Percentiles rank a stretch among this genome's conserved stretches.
Evolutionary conservation across 2,888 invertebrate species (phyloP).

Genomic region (Drosophila kanekoi): DNA sequence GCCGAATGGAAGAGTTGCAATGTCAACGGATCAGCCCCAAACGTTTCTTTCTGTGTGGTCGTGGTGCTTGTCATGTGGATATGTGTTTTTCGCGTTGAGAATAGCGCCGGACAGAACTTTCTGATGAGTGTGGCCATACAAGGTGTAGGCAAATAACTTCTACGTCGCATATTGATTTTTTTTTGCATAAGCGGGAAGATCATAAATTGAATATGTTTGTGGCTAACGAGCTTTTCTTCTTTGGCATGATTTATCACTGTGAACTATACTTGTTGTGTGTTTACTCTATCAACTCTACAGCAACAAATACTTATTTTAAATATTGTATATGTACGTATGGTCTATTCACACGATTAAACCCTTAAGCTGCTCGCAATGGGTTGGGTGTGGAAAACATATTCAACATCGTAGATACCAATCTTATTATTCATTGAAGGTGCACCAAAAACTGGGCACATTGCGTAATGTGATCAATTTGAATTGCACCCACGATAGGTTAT

Average conservation of each 20-base stretch:
- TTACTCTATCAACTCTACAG: too few relatives aligned
- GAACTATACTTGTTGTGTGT: constrained; percentile 33
- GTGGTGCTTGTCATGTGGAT: constrained; percentile 30
- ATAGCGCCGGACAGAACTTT: constrained; percentile 47
- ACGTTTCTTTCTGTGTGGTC: constrained; percentile 34
- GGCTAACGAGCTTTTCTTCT: constrained; percentile 51
- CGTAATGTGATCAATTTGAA: too few relatives aligned
- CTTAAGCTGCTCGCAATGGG: too few relatives aligned
- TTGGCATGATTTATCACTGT: constrained; percentile 53
- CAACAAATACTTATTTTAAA: too few relatives aligned
- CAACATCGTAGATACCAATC: too few relatives aligned
- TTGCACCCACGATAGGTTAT: too few relatives aligned
- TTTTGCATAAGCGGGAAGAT: constrained; percentile 49
- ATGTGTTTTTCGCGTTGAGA: constrained; percentile 21
- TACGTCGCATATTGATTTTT: constrained; percentile 49
- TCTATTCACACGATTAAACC: too few relatives aligned
- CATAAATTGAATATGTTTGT: constrained; percentile 34
- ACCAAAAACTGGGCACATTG: too few relatives aligned
- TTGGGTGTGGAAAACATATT: too few relatives aligned
- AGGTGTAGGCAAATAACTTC: neutral
- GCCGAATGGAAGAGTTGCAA: constrained; percentile 31
- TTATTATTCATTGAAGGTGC: too few relatives aligned
- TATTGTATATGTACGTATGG: too few relatives aligned
- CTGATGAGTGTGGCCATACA: constrained; percentile 25
- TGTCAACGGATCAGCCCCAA: constrained; percentile 36